These are phyloP conservation scores for Epistrophe eligans DNA, from an alignment of 2,888 invertebrate species.

Conservation along the genomic window DNA sequence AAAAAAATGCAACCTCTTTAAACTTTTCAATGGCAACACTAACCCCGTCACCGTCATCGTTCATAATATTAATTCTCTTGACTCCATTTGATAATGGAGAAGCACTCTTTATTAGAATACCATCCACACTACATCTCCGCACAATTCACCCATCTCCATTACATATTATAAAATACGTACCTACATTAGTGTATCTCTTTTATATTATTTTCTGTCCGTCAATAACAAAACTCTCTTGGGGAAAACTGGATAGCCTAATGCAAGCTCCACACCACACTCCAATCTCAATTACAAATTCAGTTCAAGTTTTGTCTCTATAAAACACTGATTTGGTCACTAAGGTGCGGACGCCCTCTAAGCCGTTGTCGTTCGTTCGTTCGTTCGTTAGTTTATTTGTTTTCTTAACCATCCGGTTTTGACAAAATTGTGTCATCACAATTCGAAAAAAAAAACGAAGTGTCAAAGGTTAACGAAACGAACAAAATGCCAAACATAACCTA, in stretches of 20 bases:
- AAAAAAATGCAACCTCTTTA: neutral
- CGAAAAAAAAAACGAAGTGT: conserved; percentile 10
- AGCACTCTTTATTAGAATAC: neutral
- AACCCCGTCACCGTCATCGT: neutral
- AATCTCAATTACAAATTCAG: conserved; percentile 48
- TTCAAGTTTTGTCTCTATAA: conserved; percentile 59
- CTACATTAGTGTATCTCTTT: conserved; percentile 18
- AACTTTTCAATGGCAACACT: conserved; percentile 3
- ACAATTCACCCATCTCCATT: neutral
- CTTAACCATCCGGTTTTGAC: conserved; percentile 8
- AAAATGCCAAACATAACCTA: conserved; percentile 79
- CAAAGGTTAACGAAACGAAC: conserved; percentile 7
- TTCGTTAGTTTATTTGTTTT: neutral
- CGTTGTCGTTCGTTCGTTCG: too few relatives aligned
- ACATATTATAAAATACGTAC: neutral
- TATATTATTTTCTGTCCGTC: neutral
- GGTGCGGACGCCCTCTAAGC: conserved; percentile 3
- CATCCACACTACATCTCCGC: neutral
- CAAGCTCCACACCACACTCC: conserved; percentile 36
- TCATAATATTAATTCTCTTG: neutral
- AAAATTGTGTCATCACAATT: neutral
- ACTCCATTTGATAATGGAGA: neutral
- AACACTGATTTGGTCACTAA: conserved; percentile 54
- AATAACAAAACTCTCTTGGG: conserved; percentile 38
- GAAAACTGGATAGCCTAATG: conserved; percentile 49